Conservation (phyloP, 2,113 vertebrate species). For the Gallinago paraguaiae region DNA sequence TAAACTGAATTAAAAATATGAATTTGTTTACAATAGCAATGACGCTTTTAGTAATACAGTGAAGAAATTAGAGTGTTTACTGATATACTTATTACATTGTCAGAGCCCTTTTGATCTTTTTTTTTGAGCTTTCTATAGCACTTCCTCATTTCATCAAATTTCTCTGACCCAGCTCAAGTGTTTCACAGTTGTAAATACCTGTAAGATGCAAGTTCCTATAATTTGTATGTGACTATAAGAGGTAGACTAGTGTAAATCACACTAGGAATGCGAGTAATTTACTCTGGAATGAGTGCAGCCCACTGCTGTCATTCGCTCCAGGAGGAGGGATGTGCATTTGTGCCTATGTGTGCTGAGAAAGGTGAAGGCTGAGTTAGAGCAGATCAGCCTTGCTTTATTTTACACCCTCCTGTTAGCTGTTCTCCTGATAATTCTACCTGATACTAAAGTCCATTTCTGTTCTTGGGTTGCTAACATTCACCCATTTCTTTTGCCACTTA, state of each 20-base stretch:
- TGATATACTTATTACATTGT: neutral
- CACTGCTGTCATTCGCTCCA: neutral
- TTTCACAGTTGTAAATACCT: neutral
- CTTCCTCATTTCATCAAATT: neutral
- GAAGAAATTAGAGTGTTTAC: conserved; percentile 25
- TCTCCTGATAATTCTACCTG: neutral
- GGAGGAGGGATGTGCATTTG: neutral
- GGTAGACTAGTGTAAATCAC: neutral
- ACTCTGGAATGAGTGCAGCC: neutral
- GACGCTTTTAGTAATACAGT: neutral
- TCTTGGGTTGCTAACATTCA: neutral
- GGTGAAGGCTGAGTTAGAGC: conserved; percentile 46
- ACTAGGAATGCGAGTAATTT: neutral
- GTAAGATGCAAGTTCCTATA: neutral
- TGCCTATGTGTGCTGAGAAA: neutral
- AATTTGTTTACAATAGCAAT: conserved; percentile 5
- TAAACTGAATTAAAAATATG: conserved; percentile 15
- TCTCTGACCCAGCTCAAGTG: neutral
- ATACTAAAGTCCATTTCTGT: neutral
- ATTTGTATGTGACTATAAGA: neutral
- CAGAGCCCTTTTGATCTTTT: neutral
- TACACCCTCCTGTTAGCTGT: neutral
- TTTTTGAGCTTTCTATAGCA: neutral
- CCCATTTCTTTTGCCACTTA: neutral
- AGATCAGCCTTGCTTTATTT: conserved; percentile 53